phyloP scores from a whole-genome alignment of 1,140 invertebrate species.

The Sipha flava region DNA sequence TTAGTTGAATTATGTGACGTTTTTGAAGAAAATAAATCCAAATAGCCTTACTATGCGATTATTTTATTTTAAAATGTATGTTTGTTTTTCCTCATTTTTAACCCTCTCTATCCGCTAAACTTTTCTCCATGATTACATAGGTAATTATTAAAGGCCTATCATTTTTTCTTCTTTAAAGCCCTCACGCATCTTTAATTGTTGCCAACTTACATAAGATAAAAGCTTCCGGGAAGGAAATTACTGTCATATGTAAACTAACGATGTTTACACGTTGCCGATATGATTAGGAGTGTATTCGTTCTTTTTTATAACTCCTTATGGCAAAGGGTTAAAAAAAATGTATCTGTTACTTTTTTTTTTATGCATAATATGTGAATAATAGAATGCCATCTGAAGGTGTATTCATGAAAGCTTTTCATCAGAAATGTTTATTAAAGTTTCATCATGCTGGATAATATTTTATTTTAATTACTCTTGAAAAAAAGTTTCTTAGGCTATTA shows the following conservation, averaged over 20 bases:
- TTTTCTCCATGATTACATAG: constrained; percentile 8
- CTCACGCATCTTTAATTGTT: neutral
- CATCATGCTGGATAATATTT: too few species aligned
- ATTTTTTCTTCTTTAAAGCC: neutral
- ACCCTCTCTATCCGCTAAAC: neutral
- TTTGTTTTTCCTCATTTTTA: neutral
- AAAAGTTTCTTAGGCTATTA: too few species aligned
- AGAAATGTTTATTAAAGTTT: too few species aligned
- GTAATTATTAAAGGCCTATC: neutral
- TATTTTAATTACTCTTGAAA: too few species aligned
- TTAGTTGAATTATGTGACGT: neutral
- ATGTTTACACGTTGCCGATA: neutral
- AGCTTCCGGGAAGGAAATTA: neutral
- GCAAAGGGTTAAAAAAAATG: neutral
- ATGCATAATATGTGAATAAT: neutral
- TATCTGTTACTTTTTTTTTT: neutral
- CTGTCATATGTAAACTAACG: neutral
- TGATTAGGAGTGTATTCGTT: neutral
- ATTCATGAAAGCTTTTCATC: neutral
- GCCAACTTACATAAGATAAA: neutral
- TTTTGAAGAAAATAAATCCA: neutral
- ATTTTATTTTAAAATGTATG: neutral
- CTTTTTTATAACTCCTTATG: neutral
- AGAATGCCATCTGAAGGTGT: neutral
- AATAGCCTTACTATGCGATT: neutral